Evolutionary conservation across 2,113 vertebrate species (phyloP).

Genomic region (Trogon melanurus): DNA sequence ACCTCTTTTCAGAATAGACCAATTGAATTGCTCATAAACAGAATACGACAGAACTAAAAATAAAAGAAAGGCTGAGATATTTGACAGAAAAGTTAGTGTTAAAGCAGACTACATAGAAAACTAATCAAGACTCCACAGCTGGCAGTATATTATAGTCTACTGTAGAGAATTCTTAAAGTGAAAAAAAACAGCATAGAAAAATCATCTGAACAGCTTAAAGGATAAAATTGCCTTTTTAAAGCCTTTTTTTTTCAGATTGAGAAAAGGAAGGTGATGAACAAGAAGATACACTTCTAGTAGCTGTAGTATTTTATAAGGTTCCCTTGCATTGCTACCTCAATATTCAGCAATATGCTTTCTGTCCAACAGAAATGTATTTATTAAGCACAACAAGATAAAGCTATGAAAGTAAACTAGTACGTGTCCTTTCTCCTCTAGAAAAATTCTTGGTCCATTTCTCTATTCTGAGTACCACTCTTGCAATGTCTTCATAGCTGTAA

Average conservation of each 20-base stretch:
- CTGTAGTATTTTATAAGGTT: background rate
- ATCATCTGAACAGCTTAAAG: background rate
- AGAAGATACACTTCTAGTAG: background rate
- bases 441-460: background rate
- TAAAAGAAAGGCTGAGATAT: background rate
- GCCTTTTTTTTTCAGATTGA: background rate
- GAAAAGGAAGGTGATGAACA: background rate
- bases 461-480: background rate
- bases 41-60: background rate
- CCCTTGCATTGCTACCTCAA: background rate
- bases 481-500: background rate
- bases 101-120: background rate
- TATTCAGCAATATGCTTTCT: background rate
- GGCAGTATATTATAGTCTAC: background rate
- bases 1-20: fast-evolving
- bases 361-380: background rate
- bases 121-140: background rate
- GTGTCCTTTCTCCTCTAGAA: background rate
- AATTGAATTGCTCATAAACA: background rate
- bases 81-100: background rate
- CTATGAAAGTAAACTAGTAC: background rate
- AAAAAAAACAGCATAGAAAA: background rate
- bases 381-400: background rate
- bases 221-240: background rate
- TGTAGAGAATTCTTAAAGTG: background rate